phyloP scores from a whole-genome alignment of 2,888 invertebrate species.

The Isoperla grammatica region DNA sequence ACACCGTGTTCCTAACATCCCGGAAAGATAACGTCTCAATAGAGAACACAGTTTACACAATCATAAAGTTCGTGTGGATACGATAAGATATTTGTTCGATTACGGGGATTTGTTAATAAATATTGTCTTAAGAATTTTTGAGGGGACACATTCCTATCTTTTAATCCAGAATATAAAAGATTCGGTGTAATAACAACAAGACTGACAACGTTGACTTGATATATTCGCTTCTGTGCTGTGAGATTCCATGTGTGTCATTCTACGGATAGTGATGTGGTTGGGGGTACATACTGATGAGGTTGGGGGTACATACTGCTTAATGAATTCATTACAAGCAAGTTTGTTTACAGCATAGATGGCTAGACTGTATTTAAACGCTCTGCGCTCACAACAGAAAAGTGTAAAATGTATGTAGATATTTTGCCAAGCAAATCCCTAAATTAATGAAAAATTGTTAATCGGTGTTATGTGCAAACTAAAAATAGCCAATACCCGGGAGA shows the following conservation, averaged over 20 bases:
- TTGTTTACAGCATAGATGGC: not conserved
- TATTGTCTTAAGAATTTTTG: constrained; percentile 16
- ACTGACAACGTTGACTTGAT: too few species aligned
- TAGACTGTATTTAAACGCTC: not conserved
- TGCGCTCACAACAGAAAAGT: not conserved
- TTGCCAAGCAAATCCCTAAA: too few species aligned
- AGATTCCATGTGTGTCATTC: too few species aligned
- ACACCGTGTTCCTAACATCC: constrained; percentile 7
- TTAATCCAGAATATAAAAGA: constrained; percentile 1
- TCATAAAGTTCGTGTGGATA: constrained; percentile 9
- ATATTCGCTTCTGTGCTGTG: not conserved
- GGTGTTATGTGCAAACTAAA: too few species aligned
- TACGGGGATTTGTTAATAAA: constrained; percentile 10
- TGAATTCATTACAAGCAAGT: not conserved
- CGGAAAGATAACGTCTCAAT: constrained; percentile 17
- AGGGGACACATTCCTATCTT: constrained; percentile 5
- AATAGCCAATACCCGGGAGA: too few species aligned
- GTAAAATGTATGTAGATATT: not conserved
- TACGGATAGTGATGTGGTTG: too few species aligned
- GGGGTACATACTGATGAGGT: too few species aligned
- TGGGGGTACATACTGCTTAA: not conserved
- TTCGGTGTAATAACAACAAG: too few species aligned
- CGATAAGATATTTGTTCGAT: constrained; percentile 14
- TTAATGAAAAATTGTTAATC: too few species aligned
- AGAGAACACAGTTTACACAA: constrained; percentile 17